Base-by-base conservation (phyloP, 1,140 invertebrate species). In the Tetramorium parvispinum region DNA sequence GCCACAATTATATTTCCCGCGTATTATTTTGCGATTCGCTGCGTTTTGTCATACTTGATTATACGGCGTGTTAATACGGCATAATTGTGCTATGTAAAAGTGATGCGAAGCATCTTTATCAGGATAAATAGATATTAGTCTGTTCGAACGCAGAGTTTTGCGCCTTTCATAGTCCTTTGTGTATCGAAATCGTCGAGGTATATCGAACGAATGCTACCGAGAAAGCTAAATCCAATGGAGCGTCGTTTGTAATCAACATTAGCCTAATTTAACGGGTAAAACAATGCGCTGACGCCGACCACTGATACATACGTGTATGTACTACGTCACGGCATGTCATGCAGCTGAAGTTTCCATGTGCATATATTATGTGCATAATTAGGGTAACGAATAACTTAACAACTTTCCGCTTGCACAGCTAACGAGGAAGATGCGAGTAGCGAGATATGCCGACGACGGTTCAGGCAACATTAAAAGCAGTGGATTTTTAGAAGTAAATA, bases 361-460 rank as follows among this genome's bases (percentile, higher is more conserved):
- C 49, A 40, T 27, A 46, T 90, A 89, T 90, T 90, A 89, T 90
- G 86, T 85, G 85, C 89, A 88, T 90, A 90, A 89, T 89, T 89
- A 87, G 88, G 87, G 85, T 87, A 87, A 90, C 86, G 85, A 68
- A 89, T 87, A 85, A 90, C 77, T 86, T 82, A 71, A 83, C 87
- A 75, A 87, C 78, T 89, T 87, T 85, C 88, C 46, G 79, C 68
- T 87, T 40, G 68, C 51, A 21, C 51, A 57, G 77, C 59, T 90
- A 89, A 90, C 85, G 71, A 89, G 85, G 55, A 27, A 61, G 81
- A 51, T 53, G 55, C 59, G 59, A 65, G 46, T 1, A 59, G 24
- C 18, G 16, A 68, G 86, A 87, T 83, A 75, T n/a, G 49, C 27
- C 76, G 46, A 11, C 63, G 71, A 53, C 51, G 43, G 27, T 16